These are phyloP conservation scores for Clarias gariepinus DNA, from an alignment of 2,113 vertebrate species.

Conservation along the genomic window DNA sequence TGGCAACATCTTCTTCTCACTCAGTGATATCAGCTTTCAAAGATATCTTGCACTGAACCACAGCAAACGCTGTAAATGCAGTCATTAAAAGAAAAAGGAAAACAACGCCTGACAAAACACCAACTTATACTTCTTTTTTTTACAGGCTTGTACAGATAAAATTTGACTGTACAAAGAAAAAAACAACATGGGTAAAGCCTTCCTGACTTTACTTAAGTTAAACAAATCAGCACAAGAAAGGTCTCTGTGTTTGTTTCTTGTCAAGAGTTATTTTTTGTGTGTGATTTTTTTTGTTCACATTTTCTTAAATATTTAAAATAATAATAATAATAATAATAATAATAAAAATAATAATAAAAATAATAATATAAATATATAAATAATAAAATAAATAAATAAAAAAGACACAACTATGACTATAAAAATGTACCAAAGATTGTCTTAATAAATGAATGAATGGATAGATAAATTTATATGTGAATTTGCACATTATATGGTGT, in stretches of 20 bases:
- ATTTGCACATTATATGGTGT: not conserved
- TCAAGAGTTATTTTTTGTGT: not conserved
- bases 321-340: too few relatives aligned
- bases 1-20: conserved; percentile 1
- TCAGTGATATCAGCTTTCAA: not conserved
- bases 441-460: not conserved
- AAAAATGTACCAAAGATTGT: not conserved
- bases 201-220: too few relatives aligned
- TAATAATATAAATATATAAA: too few relatives aligned
- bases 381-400: not conserved
- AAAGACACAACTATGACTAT: not conserved
- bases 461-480: not conserved
- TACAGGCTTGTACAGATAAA: not conserved
- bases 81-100: too few relatives aligned
- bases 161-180: not conserved
- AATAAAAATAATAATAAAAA: too few relatives aligned
- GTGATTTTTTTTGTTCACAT: too few relatives aligned
- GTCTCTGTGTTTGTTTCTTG: not conserved
- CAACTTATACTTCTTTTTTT: not conserved
- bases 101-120: not conserved
- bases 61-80: not conserved
- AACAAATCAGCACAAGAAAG: not conserved
- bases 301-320: too few relatives aligned
- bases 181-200: not conserved
- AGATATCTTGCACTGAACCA: not conserved